Evolutionary conservation across 2,797 vertebrate genomes (phyloP), one percentile per base, ranked within the genome.

Genomic region (Okamejei kenojei): DNA sequence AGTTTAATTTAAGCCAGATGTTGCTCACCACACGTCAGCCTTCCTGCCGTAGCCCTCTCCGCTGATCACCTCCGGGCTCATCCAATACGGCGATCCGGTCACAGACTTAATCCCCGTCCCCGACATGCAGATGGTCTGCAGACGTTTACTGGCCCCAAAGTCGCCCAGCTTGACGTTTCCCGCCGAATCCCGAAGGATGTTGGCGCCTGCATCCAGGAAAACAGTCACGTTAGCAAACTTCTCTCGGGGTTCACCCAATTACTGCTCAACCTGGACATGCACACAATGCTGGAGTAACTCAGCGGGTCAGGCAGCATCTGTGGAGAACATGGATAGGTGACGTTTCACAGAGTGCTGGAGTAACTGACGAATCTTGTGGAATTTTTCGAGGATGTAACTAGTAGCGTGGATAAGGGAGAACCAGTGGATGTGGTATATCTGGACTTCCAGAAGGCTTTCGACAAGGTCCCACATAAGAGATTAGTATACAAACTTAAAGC

Each of bases 81-180:
- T 98, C 98, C 98, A 98, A 96, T 98, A 98, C 3, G 98, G 98
- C 93, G 98, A 98, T 96, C 98, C 98, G 0, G 98, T 98, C 95
- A 98, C 98, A 0, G 98, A 98, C 95, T 98, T 98, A 95, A 98
- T 98, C 90, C 98, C 98, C 0, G 98, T 98, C 79, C 98, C 98
- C 86, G 98, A 98, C 97, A 98, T 98, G 95, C 98, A 98, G 96
- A 98, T 98, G 93, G 98, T 98, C 95, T 98, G 98, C 95, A 98
- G 98, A 86, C 98, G 97, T 95, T 98, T 98, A 96, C 98, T 98
- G 95, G 98, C 98, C 93, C 98, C 98, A 92, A 98, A 98, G 95
- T 98, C 98, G 94, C 98, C 98, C n/a, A 98, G 97, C 95, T 98
- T 98, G 94, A 98, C 97, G 91, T 98, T 98, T 94, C 98, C 98